Percentiles rank a stretch among this genome's conserved stretches.
phyloP scores from a whole-genome alignment of 1,140 invertebrate genomes.

The Riptortus pedestris region DNA sequence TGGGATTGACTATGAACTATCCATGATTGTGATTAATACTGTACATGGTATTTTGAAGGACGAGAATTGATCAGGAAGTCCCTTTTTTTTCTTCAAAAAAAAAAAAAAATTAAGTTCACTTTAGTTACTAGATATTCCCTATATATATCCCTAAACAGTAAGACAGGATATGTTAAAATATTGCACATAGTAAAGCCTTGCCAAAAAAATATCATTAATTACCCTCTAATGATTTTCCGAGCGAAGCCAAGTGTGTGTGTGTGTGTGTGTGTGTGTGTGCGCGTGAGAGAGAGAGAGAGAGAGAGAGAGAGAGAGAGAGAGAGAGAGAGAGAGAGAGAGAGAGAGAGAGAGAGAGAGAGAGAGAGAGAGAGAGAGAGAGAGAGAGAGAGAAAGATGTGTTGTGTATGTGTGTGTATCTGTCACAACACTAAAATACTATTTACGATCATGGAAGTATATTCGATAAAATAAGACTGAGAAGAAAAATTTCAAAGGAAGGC shows the following conservation, averaged over 20 bases:
- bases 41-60: too few relatives aligned
- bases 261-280: conserved; percentile 22
- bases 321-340: conserved; percentile 28
- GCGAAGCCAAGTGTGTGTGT: conserved; percentile 17
- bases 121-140: not conserved
- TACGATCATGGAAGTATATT: too few relatives aligned
- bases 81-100: too few relatives aligned
- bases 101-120: not conserved
- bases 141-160: too few relatives aligned
- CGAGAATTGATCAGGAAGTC: too few relatives aligned
- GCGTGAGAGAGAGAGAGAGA: conserved; percentile 27
- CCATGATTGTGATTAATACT: too few relatives aligned
- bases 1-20: too few relatives aligned
- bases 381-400: conserved; percentile 26
- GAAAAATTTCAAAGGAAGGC: too few relatives aligned
- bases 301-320: conserved; percentile 27
- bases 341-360: conserved; percentile 28
- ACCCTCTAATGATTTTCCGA: not conserved
- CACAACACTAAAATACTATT: not conserved
- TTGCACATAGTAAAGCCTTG: too few relatives aligned
- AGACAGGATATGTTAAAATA: not conserved
- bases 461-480: too few relatives aligned
- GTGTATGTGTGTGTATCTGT: too few relatives aligned
- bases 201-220: too few relatives aligned
- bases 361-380: conserved; percentile 27